These are phyloP conservation scores for Hermaeophaga mercurialis DNA, from an alignment of 2,888 invertebrate genomes.

Conservation along the genomic window DNA sequence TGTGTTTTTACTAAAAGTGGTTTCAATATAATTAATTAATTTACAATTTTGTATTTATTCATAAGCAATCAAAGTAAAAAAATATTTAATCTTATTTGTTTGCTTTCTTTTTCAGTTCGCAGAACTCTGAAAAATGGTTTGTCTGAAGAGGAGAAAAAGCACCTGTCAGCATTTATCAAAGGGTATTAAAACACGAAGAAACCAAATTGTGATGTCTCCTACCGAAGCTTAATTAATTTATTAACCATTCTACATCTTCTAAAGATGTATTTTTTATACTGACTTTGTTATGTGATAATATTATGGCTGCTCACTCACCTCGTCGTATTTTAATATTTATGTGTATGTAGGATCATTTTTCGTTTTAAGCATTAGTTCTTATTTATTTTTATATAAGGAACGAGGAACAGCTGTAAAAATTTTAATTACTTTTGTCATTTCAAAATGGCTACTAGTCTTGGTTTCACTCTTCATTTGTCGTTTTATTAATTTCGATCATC, in stretches of 20 bases:
- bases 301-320: conserved; percentile 49
- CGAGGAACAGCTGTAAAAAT: conserved; percentile 44
- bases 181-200: conserved; percentile 62
- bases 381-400: conserved; percentile 42
- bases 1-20: too few species aligned
- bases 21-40: too few species aligned
- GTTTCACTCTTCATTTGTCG: conserved; percentile 35
- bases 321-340: conserved; percentile 44
- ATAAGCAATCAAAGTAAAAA: too few species aligned
- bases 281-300: conserved; percentile 55
- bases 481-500: conserved; percentile 21
- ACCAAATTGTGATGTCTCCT: conserved; percentile 35
- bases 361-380: conserved; percentile 34
- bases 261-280: conserved; percentile 46
- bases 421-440: conserved; percentile 20
- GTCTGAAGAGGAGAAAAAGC: conserved; percentile 80
- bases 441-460: conserved; percentile 44
- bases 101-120: conserved; percentile 64
- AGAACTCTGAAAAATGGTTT: conserved; percentile 81
- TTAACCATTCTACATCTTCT: conserved; percentile 35
- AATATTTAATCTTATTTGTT: too few species aligned
- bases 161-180: conserved; percentile 75
- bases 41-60: too few species aligned
- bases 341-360: conserved; percentile 35
- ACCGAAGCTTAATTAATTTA: conserved; percentile 26